Percentiles rank a stretch among this genome's conserved stretches.
Conservation (phyloP, 2,797 vertebrate genomes). For the Notolabrus celidotus region DNA sequence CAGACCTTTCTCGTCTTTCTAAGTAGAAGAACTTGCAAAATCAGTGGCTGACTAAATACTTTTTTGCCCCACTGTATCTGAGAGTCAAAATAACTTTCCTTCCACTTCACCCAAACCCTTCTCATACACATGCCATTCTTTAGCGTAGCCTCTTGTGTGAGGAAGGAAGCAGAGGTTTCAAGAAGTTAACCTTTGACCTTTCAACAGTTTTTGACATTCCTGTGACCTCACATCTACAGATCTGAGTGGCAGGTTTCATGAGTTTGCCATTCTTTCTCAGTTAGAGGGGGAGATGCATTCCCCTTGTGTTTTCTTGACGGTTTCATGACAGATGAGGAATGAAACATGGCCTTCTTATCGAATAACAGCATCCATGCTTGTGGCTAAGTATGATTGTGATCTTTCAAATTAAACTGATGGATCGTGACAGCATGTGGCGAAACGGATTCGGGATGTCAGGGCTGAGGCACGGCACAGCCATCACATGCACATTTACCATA, state of each 20-base stretch:
- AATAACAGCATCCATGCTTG: slow-evolving; percentile 78
- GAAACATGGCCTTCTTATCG: slow-evolving; percentile 75
- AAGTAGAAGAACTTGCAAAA: too few relatives aligned
- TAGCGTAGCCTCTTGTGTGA: not conserved
- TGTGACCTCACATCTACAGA: slow-evolving; percentile 5
- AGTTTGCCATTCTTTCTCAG: slow-evolving; percentile 1
- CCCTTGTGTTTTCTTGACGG: slow-evolving; percentile 10
- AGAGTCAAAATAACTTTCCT: not conserved
- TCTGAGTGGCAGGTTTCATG: slow-evolving; percentile 14
- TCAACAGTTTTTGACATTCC: slow-evolving; percentile 3
- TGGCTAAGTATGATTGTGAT: slow-evolving; percentile 76
- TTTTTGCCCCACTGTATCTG: too few relatives aligned
- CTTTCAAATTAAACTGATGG: slow-evolving; percentile 84
- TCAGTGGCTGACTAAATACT: too few relatives aligned
- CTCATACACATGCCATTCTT: not conserved
- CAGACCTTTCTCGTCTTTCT: too few relatives aligned
- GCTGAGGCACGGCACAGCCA: slow-evolving; percentile 62
- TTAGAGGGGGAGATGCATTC: slow-evolving; percentile 42
- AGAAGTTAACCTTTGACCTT: slow-evolving; percentile 34
- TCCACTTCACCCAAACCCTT: not conserved
- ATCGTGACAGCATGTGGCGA: slow-evolving; percentile 76
- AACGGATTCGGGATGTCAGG: slow-evolving; percentile 76
- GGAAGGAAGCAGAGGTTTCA: slow-evolving; percentile 2
- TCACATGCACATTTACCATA: slow-evolving; percentile 73
- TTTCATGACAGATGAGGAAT: slow-evolving; percentile 72